Evolutionary conservation across 2,888 invertebrate genomes (phyloP).

Genomic region (Lordiphosa fenestrarum): DNA sequence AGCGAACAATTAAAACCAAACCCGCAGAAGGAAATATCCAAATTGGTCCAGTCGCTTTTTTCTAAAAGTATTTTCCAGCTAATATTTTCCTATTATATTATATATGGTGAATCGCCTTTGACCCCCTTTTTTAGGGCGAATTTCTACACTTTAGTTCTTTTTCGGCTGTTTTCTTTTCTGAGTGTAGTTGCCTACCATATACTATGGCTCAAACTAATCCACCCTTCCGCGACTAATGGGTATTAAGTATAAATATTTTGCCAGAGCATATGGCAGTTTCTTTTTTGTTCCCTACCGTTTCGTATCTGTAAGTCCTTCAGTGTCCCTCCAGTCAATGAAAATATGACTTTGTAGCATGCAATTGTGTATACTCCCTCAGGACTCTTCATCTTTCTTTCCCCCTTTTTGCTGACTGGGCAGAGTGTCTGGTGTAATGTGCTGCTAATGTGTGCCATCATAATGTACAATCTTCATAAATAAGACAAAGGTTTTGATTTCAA

Average conservation of each 20-base stretch:
- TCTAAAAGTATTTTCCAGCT: too few species aligned
- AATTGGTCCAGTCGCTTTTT: too few species aligned
- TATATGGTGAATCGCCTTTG: too few species aligned
- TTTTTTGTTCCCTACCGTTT: not conserved
- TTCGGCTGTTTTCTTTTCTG: too few species aligned
- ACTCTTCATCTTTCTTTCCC: not conserved
- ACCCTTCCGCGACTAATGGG: not conserved
- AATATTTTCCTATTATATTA: too few species aligned
- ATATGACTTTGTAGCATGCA: slow-evolving; percentile 63
- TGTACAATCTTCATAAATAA: slow-evolving; percentile 71
- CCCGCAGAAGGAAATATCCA: too few species aligned
- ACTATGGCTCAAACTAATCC: not conserved
- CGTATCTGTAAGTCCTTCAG: not conserved
- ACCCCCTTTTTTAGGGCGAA: too few species aligned
- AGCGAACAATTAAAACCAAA: too few species aligned
- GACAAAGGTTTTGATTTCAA: slow-evolving; percentile 29
- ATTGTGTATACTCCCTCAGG: slow-evolving; percentile 19
- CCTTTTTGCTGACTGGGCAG: slow-evolving; percentile 24
- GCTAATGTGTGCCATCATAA: slow-evolving; percentile 63
- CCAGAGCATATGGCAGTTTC: slow-evolving; percentile 37
- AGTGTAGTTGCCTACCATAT: too few species aligned
- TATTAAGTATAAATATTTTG: slow-evolving; percentile 43
- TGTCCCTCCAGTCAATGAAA: slow-evolving; percentile 42
- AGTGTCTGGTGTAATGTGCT: slow-evolving; percentile 51
- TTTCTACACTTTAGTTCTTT: too few species aligned